These are phyloP conservation scores for Colletes gigas DNA, from an alignment of 1,140 invertebrate genomes.

Conservation along the genomic window DNA sequence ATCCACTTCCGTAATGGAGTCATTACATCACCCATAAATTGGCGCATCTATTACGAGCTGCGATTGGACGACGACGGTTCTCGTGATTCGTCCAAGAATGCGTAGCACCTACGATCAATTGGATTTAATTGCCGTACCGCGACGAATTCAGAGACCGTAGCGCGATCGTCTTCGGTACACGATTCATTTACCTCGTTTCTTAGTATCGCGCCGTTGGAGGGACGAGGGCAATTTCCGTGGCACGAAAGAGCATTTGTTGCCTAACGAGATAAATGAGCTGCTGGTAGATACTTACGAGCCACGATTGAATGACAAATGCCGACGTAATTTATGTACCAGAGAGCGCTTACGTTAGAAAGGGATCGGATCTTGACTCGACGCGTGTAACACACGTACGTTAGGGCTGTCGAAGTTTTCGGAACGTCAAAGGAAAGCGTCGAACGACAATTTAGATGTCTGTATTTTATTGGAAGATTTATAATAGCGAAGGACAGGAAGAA, in stretches of 20 bases:
- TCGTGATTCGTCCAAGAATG: conserved; percentile 45
- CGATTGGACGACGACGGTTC: conserved; percentile 32
- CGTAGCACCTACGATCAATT: conserved; percentile 59
- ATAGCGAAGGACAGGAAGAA: too few relatives aligned
- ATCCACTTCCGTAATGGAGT: conserved; percentile 16
- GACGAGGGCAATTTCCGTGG: neutral
- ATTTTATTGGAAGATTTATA: too few relatives aligned
- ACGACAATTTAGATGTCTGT: too few relatives aligned
- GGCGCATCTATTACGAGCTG: conserved; percentile 1
- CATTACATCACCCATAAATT: conserved; percentile 44
- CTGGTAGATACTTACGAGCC: conserved; percentile 56
- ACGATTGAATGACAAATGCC: conserved; percentile 71
- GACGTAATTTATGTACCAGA: conserved; percentile 69
- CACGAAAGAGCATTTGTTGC: conserved; percentile 45
- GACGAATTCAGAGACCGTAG: neutral
- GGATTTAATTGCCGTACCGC: conserved; percentile 37
- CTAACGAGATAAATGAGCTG: conserved; percentile 57
- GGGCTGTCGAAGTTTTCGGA: too few relatives aligned
- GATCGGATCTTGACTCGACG: neutral
- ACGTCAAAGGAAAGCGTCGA: too few relatives aligned
- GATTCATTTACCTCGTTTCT: neutral
- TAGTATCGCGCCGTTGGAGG: neutral
- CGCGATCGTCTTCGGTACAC: neutral
- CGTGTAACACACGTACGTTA: too few relatives aligned
- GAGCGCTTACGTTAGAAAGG: conserved; percentile 30